Evolutionary conservation across 2,888 invertebrate species (phyloP), one percentile per base, ranked within the genome.

Genomic region (Leptarthrus brevirostris): DNA sequence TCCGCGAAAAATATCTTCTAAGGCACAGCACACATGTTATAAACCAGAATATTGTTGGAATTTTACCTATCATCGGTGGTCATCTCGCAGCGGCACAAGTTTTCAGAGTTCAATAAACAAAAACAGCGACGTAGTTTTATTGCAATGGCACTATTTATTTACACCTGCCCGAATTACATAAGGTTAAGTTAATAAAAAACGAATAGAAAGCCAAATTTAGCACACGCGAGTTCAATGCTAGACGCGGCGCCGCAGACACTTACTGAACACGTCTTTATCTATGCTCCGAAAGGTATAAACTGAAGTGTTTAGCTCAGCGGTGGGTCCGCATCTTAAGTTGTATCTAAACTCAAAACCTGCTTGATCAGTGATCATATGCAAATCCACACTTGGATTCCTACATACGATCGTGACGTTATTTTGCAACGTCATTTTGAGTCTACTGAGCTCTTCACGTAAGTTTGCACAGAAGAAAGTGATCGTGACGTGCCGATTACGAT

Each of bases 201-300:
- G 47, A 40, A 44, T 20, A 16, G 5, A 66, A 47, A 66, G 8
- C 12, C 5, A 52, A 52, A 69, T 34, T n/a, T 69, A 12, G 30
- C 12, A 69, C 4, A 49, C n/a, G 12, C 16, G 16, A 47, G 34
- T n/a, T 36, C 20, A 18, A 34, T 34, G 1, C 58, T 14, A 16
- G 16, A 34, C 36, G n/a, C 30, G 26, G 12, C 12, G 16, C 44
- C 16, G n/a, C 47, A 14, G 14, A 47, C 5, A 47, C 16, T 3
- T 16, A n/a, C 14, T n/a, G 14, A 47, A 30, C 49, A 52, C 69
- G 69, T 69, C 49, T 52, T 52, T 18, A 34, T 69, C 69, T 26
- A 22, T 69, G 52, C 69, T 52, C 52, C 52, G 69, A 49, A 69
- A 52, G 26, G 12, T 52, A 4, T 18, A 22, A 52, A 69, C 69